These are phyloP conservation scores for Melitaea athalia DNA, from an alignment of 2,888 invertebrate species.

Conservation along the genomic window DNA sequence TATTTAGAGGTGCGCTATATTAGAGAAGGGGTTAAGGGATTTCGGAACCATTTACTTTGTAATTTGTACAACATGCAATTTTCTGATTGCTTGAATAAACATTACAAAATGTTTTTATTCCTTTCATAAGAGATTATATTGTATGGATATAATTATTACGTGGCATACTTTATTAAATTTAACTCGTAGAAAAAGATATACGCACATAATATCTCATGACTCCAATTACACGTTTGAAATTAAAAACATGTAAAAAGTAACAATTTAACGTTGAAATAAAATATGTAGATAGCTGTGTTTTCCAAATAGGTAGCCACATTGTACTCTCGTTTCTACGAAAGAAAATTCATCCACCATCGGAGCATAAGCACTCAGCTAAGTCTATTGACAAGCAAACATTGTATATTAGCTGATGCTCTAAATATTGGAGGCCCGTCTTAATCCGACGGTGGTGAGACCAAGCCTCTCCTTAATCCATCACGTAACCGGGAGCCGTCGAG, in stretches of 20 bases:
- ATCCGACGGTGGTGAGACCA: constrained; percentile 75
- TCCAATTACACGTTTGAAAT: background rate
- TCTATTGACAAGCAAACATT: constrained; percentile 75
- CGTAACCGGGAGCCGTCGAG: constrained; percentile 81
- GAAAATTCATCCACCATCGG: constrained; percentile 26
- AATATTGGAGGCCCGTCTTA: constrained; percentile 75
- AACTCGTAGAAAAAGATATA: background rate
- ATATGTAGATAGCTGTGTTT: background rate
- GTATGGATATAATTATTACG: too few relatives aligned
- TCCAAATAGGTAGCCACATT: background rate
- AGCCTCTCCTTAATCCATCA: constrained; percentile 80
- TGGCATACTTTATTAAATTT: too few relatives aligned
- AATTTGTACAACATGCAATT: constrained; percentile 36
- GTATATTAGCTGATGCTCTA: constrained; percentile 77
- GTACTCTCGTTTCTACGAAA: constrained; percentile 16
- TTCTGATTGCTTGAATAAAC: constrained; percentile 5
- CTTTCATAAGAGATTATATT: background rate
- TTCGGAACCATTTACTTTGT: constrained; percentile 39
- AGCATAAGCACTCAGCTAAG: constrained; percentile 59
- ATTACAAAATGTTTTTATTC: constrained; percentile 10
- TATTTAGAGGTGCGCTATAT: constrained; percentile 38
- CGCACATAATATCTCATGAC: background rate
- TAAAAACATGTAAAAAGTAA: background rate
- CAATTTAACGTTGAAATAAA: background rate
- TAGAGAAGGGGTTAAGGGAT: constrained; percentile 42